Evolutionary conservation across 2,888 invertebrate genomes (phyloP).

Genomic region (Drosophila anceps): DNA sequence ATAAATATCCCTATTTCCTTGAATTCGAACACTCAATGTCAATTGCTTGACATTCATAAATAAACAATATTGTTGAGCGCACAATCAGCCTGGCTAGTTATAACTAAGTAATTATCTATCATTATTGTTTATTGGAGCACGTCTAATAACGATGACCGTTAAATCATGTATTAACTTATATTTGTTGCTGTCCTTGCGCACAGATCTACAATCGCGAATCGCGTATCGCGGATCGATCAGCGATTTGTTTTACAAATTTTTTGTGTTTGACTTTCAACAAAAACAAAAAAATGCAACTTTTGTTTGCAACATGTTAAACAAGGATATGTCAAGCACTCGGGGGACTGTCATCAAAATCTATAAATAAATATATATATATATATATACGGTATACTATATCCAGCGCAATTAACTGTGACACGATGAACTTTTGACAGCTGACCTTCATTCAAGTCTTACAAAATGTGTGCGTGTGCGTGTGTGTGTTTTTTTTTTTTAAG

Average conservation of each 20-base stretch:
- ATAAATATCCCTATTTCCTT: slow-evolving; percentile 34
- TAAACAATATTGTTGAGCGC: slow-evolving; percentile 24
- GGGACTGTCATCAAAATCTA: slow-evolving; percentile 57
- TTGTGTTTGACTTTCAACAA: slow-evolving; percentile 52
- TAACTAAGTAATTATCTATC: slow-evolving; percentile 67
- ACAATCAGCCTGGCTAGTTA: slow-evolving; percentile 21
- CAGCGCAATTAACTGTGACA: slow-evolving; percentile 59
- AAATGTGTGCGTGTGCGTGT: no score
- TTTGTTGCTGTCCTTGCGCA: slow-evolving; percentile 67
- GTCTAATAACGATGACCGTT: slow-evolving; percentile 31
- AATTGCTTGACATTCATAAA: slow-evolving; percentile 54
- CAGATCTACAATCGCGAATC: slow-evolving; percentile 20
- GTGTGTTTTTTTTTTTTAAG: background rate
- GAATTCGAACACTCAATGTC: slow-evolving; percentile 38
- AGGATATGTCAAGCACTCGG: slow-evolving; percentile 63
- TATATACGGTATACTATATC: slow-evolving; percentile 15
- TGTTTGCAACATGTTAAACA: slow-evolving; percentile 55
- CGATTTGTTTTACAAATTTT: slow-evolving; percentile 71
- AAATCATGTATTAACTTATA: slow-evolving; percentile 15
- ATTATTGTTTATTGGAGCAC: slow-evolving; percentile 61
- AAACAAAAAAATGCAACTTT: slow-evolving; percentile 29
- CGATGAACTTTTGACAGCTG: slow-evolving; percentile 59
- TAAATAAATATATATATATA: slow-evolving; percentile 23
- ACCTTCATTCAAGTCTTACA: no score
- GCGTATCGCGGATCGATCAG: slow-evolving; percentile 14